Evolutionary conservation across 2,113 vertebrate genomes (phyloP), one percentile per base, ranked within the genome.

Genomic region (Ranitomeya imitator): DNA sequence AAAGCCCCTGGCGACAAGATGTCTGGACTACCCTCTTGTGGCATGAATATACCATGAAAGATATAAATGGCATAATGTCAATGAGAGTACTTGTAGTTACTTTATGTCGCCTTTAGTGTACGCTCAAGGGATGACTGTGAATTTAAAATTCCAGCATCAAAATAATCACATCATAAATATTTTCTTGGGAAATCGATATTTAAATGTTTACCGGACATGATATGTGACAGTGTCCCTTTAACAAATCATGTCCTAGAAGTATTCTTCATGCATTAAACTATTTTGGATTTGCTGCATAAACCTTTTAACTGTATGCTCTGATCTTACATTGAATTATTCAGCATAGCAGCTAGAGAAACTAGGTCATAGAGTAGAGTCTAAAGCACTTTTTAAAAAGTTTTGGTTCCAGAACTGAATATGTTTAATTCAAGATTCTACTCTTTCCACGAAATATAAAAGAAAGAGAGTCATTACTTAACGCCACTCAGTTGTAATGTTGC

Each of bases 241-340:
- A 84, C 63, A 84, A 84, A 84, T 71, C 4, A 84, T 84, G 63
- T 55, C 15, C 51, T 69, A n/a, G 69, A 69, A 55, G 82, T 84
- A 69, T 84, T 84, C 52, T 71, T 84, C 45, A 69, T 71, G 82
- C 63, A 84, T 26, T 71, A 84, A 84, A 84, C 82, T 84, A 54
- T 84, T 84, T 84, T 84, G 82, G 63, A 84, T 71, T 69, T 84
- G 82, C 82, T 69, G 82, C 63, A 84, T 84, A 84, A 84, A 84
- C 82, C 82, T 84, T 69, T 84, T 71, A 84, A 84, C 63, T 69
- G 82, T 84, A 84, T 84, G 65, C 82, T 84, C 82, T 84, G 82
- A 84, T 84, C 82, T 84, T 19, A 84, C 63, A 84, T 69, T 84
- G 82, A 84, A 84, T 84, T 84, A 84, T 84, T 84, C 65, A 84